phyloP scores from a whole-genome alignment of 2,888 invertebrate genomes.

The Cerastis leucographa region DNA sequence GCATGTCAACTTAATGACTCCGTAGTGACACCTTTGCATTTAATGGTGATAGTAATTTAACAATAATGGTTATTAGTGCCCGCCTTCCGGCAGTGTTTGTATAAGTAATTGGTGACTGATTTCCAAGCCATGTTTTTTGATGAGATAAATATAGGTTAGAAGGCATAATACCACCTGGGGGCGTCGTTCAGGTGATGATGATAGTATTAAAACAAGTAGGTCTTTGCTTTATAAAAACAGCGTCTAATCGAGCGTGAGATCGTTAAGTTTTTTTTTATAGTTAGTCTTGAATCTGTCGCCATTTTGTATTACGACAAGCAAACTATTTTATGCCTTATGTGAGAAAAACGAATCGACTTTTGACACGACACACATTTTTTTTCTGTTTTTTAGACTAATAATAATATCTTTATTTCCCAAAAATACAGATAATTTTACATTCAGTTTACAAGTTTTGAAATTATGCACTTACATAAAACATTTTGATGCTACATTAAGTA shows the following conservation, averaged over 20 bases:
- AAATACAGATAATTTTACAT: no score
- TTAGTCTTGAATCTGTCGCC: not conserved
- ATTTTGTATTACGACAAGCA: not conserved
- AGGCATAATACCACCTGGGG: slow-evolving; percentile 23
- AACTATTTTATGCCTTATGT: not conserved
- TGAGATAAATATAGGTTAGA: slow-evolving; percentile 39
- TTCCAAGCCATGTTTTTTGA: slow-evolving; percentile 51
- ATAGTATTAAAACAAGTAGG: slow-evolving; percentile 20
- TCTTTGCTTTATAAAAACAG: not conserved
- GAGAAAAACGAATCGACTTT: not conserved
- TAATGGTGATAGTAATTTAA: slow-evolving; percentile 73
- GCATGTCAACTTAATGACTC: slow-evolving; percentile 75
- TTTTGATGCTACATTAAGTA: no score
- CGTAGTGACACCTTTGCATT: slow-evolving; percentile 71
- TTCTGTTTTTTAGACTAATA: no score
- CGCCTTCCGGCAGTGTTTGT: slow-evolving; percentile 53
- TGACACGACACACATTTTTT: not conserved
- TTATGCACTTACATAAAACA: no score
- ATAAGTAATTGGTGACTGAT: slow-evolving; percentile 56
- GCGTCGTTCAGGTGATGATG: slow-evolving; percentile 32
- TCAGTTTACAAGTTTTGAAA: no score
- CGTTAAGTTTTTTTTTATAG: not conserved
- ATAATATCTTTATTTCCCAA: no score
- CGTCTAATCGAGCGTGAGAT: not conserved
- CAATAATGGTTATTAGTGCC: slow-evolving; percentile 71